These are phyloP conservation scores for Melanaphis sacchari DNA, from an alignment of 1,140 invertebrate genomes.

Conservation along the genomic window DNA sequence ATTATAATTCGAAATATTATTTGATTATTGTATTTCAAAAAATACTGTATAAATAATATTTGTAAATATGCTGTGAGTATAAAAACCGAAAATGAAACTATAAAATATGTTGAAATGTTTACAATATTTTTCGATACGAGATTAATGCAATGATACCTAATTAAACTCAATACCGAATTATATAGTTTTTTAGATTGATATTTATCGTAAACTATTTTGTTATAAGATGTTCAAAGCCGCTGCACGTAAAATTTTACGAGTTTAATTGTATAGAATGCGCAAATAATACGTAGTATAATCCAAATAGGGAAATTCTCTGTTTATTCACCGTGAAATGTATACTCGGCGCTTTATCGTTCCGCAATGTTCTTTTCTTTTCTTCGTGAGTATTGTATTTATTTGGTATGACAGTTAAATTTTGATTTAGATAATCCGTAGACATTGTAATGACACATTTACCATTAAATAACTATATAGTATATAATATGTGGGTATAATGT, in stretches of 20 bases:
- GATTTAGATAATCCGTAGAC: not conserved
- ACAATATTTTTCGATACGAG: not conserved
- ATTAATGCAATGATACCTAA: not conserved
- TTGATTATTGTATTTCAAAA: no score
- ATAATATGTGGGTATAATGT: not conserved
- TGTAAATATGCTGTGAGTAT: not conserved
- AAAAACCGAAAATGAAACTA: not conserved
- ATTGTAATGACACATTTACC: not conserved
- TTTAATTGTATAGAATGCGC: not conserved
- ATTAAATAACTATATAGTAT: not conserved
- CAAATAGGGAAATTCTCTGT: conserved; percentile 27
- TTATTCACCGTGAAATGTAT: conserved; percentile 40
- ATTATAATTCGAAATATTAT: no score
- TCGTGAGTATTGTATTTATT: not conserved
- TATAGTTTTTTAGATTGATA: not conserved
- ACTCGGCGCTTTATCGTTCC: conserved; percentile 35
- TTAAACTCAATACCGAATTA: not conserved
- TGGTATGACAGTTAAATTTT: conserved; percentile 1
- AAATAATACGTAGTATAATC: conserved; percentile 19
- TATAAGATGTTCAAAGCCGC: not conserved
- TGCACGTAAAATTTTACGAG: conserved; percentile 1
- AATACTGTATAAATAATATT: no score
- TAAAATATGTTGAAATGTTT: not conserved
- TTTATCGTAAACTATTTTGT: not conserved
- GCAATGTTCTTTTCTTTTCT: conserved; percentile 10